A percentile compares a stretch with the other conserved stretches of the same genome.
These are phyloP conservation scores for Fragum fragum DNA, from an alignment of 2,888 invertebrate genomes.

Conservation along the genomic window DNA sequence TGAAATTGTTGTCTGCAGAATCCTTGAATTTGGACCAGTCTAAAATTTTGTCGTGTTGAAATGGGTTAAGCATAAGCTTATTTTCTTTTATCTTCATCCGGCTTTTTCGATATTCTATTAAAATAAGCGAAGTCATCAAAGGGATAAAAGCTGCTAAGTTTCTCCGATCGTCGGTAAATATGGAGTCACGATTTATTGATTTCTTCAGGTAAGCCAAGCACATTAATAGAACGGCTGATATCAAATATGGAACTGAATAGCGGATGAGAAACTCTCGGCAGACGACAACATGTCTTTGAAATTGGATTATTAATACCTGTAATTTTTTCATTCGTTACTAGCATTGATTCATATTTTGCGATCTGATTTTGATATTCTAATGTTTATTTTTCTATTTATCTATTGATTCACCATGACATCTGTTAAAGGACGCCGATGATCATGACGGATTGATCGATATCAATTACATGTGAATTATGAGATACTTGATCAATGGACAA, in stretches of 20 bases:
- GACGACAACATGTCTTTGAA: neutral
- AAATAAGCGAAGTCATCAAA: neutral
- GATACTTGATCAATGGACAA: neutral
- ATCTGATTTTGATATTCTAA: too few relatives aligned
- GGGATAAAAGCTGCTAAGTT: neutral
- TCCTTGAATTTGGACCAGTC: too few relatives aligned
- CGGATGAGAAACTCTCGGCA: neutral
- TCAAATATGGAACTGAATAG: neutral
- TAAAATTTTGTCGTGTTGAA: too few relatives aligned
- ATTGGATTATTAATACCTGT: neutral
- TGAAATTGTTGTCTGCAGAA: too few relatives aligned
- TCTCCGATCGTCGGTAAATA: constrained; percentile 4
- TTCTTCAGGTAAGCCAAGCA: neutral
- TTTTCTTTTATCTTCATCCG: too few relatives aligned
- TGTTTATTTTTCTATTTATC: too few relatives aligned
- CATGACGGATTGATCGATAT: neutral
- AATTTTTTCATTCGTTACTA: neutral
- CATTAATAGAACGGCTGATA: constrained; percentile 3
- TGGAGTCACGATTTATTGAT: constrained; percentile 17
- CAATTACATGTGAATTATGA: neutral
- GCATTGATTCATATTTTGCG: too few relatives aligned
- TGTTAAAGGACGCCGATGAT: neutral
- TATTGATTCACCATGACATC: too few relatives aligned
- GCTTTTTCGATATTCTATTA: neutral
- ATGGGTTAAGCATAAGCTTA: too few relatives aligned